These are phyloP conservation scores for Turritopsis dohrnii DNA, from an alignment of 30 jellyfish, hydroid and myxozoan genomes.

Conservation along the genomic window DNA sequence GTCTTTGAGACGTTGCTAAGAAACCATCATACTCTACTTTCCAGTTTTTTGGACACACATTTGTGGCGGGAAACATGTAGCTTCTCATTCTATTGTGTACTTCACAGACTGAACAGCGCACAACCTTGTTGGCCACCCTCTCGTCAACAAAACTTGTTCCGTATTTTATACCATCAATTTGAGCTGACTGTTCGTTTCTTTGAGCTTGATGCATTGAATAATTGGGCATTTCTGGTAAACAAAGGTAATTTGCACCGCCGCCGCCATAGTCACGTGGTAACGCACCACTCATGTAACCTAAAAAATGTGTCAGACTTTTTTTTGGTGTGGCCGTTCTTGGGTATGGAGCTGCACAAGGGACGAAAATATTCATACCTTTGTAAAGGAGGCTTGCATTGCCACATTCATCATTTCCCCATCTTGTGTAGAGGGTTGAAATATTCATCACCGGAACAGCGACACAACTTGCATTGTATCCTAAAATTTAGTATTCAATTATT, in stretches of 20 bases:
- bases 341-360: too few species aligned
- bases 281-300: not conserved
- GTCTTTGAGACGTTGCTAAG: not conserved
- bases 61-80: not conserved
- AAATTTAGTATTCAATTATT: not conserved
- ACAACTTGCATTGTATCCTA: slow-evolving; percentile 13
- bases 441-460: not conserved
- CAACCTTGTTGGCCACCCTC: slow-evolving; percentile 1
- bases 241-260: slow-evolving; percentile 11
- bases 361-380: not conserved
- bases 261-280: not conserved
- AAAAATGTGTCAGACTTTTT: too few species aligned
- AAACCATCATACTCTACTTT: slow-evolving; percentile 12
- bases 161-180: slow-evolving; percentile 16
- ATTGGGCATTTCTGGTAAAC: slow-evolving; percentile 7
- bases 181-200: slow-evolving; percentile 4
- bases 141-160: slow-evolving; percentile 4
- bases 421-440: not conserved
- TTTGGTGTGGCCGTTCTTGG: too few species aligned
- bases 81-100: not conserved
- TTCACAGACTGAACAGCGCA: slow-evolving; percentile 9
- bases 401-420: not conserved
- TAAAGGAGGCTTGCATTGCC: not conserved
- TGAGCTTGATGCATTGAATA: slow-evolving; percentile 9
- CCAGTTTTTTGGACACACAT: not conserved